Base-by-base conservation (phyloP, 2,888 invertebrate species). In the Phania funesta region DNA sequence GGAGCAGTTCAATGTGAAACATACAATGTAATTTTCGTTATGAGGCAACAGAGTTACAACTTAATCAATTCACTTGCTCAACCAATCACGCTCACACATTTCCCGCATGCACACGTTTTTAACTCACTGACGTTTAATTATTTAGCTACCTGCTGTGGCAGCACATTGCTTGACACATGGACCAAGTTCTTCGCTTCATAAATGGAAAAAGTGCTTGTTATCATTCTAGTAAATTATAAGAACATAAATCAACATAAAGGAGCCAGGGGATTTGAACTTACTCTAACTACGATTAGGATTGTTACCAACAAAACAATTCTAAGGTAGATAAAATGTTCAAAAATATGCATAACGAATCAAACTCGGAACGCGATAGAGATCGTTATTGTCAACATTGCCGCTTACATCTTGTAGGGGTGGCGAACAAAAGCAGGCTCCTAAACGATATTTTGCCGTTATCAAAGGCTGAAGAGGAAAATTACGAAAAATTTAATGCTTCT, bases 11-110 rank as follows among this genome's bases (percentile, higher is more conserved):
- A 18, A 44, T 60, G 29, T 44, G 26, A 24, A 52, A 38, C 29
- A 56, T 65, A 54, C 76, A 71, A 70, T 80, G 46, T 54, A 76
- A 76, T 81, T 75, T 76, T 77, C 67, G 71, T 81, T 81, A 76
- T 60, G 67, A 73, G 80, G 76, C 76, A 6, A 54, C 32, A 64
- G 62, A 13, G 74, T 46, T 64, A 54, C 29, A 11, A 52, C 52
- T 29, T 74, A 52, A 74, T 74, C 64, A 74, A 54, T 64, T 54
- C 32, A 62, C 62, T 60, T 52, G 32, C 22, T 29, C 18, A 54
- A 20, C 13, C 20, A 58, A 16, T n/a, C n/a, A n/a, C n/a, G n/a
- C n/a, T 6, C 8, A 18, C n/a, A 22, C 1, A 32, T 24, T 16
- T 3, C 18, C 4, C 11, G n/a, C 16, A 20, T 13, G 18, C n/a